Base-by-base conservation (phyloP, 1,140 invertebrate species). In the Drosophila truncata region DNA sequence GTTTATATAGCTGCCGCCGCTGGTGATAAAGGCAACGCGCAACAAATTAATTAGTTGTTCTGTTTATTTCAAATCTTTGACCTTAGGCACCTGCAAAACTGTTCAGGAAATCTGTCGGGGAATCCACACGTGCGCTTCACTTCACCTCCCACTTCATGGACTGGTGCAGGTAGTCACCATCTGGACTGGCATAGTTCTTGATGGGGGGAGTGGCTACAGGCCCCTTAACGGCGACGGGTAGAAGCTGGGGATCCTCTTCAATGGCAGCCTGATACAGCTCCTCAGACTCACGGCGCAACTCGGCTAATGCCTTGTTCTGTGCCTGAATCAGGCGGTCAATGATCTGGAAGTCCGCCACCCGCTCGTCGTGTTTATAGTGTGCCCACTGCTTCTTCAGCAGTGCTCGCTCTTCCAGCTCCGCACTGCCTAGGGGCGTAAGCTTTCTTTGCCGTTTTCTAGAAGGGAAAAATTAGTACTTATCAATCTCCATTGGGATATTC, bases 81-180 rank as follows among this genome's bases (percentile, higher is more conserved):
- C 64, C 44, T 61, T 29, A 31, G 27, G 18, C 20, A 41, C 14
- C 25, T 47, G 49, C n/a, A 37, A 37, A 44, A n/a, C 29, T 8
- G 27, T 47, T 25, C 3, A 35, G 20, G 2, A 0, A 55, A 37
- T 37, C 14, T 55, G 20, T 55, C 14, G 14, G 33, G 52, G 9
- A 13, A 37, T 55, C 14, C 9, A 25, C 52, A 37, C 52, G 33
- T 55, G 52, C 5, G 23, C n/a, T 10, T 49, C 27, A 23, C 16
- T 31, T 50, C 14, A 25, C 44, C 52, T 95, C 94, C 96, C 96
- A 98, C 91, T 96, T 96, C 93, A 95, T 96, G 1, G 97, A 95
- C 23, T 96, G 93, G 88, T 98, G 96, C n/a, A 95, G 91, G 85
- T 97, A 98, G 84, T 98, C 97, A 23, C 98, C 98, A 93, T 98